phyloP scores from a whole-genome alignment of 2,888 invertebrate genomes.

The Macropis europaea region DNA sequence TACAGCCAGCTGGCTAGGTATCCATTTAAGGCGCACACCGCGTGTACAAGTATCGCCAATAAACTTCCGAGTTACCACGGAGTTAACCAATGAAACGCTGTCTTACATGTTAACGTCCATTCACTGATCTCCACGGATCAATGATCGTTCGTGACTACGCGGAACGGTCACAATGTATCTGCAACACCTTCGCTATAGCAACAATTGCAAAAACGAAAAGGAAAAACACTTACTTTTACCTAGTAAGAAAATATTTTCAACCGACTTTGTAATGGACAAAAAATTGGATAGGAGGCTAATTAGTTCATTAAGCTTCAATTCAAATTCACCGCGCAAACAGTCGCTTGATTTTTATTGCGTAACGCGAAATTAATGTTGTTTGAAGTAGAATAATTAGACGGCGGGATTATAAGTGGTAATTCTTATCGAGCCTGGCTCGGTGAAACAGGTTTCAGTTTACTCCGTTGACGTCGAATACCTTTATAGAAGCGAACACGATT shows the following conservation, averaged over 20 bases:
- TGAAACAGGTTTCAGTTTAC: neutral
- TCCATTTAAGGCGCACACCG: constrained; percentile 64
- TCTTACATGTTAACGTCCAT: constrained; percentile 39
- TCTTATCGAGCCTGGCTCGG: neutral
- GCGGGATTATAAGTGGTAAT: neutral
- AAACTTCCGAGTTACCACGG: constrained; percentile 47
- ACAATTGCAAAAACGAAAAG: too few relatives aligned
- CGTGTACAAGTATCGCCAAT: constrained; percentile 46
- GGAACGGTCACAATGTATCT: neutral
- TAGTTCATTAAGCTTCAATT: too few relatives aligned
- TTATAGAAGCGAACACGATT: constrained; percentile 24
- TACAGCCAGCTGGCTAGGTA: constrained; percentile 40
- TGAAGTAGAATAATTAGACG: neutral
- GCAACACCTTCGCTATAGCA: too few relatives aligned
- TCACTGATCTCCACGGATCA: constrained; percentile 52
- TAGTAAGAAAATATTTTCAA: too few relatives aligned
- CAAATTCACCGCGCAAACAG: too few relatives aligned
- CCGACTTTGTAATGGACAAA: too few relatives aligned
- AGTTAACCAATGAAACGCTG: constrained; percentile 41
- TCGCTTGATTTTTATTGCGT: too few relatives aligned
- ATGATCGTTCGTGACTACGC: constrained; percentile 12
- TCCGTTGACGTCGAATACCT: constrained; percentile 17
- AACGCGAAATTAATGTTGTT: too few relatives aligned
- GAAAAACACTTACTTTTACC: too few relatives aligned
- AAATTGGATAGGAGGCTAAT: too few relatives aligned